A percentile compares a stretch with the other conserved stretches of the same genome.
Conservation (phyloP, 2,113 vertebrate genomes). For the Sarotherodon lohbergeri region DNA sequence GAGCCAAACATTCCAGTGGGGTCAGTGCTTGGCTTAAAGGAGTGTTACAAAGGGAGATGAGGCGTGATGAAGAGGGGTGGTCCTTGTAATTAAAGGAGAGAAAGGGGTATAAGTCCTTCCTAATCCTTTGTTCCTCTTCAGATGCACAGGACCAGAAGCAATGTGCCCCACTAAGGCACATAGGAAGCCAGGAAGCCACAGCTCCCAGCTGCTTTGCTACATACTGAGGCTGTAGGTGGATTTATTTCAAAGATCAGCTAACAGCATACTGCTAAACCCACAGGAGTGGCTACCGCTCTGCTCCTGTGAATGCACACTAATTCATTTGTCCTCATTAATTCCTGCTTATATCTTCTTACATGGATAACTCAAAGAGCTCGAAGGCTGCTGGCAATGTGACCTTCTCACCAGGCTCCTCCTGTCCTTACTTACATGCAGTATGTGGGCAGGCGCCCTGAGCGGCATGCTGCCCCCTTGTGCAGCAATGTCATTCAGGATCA, state of each 20-base stretch:
- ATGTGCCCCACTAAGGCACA: conserved; percentile 39
- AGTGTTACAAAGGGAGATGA: conserved; percentile 51
- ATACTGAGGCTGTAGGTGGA: neutral
- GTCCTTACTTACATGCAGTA: neutral
- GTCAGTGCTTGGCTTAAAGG: conserved; percentile 30
- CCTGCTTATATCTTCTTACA: neutral
- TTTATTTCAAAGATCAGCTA: neutral
- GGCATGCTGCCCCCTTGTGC: conserved; percentile 42
- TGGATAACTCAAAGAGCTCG: neutral
- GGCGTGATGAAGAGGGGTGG: conserved; percentile 59
- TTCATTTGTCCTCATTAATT: neutral
- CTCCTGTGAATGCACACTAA: neutral
- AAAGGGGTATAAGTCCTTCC: conserved; percentile 48
- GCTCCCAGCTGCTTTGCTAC: neutral
- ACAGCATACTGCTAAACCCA: neutral
- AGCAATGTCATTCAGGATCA: neutral
- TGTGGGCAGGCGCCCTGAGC: neutral
- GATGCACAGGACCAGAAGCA: conserved; percentile 57
- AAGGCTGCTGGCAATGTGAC: neutral
- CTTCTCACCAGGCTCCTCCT: neutral
- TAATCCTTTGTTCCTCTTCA: conserved; percentile 67
- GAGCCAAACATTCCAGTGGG: conserved; percentile 47
- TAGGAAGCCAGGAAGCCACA: conserved; percentile 45
- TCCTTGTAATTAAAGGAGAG: conserved; percentile 55
- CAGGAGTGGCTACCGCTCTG: neutral